Evolutionary conservation across 2,888 invertebrate genomes (phyloP).

Genomic region (Sceliomorpha sp.): DNA sequence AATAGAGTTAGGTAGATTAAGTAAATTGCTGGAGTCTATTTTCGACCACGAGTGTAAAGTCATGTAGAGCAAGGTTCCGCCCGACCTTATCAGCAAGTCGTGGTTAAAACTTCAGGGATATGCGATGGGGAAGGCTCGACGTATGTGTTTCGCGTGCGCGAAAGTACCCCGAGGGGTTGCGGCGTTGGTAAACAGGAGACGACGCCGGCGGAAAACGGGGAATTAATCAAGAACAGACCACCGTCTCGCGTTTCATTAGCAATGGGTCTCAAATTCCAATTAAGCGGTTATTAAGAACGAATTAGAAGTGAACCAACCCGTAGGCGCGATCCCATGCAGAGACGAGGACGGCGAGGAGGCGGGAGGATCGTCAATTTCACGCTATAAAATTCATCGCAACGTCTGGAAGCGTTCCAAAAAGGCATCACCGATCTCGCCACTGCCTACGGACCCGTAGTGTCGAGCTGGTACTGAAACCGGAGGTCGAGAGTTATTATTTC

Average conservation of each 20-base stretch:
- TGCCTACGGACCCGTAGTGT: constrained; percentile 5
- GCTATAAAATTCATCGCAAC: constrained; percentile 44
- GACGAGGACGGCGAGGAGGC: too few species aligned
- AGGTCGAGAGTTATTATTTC: constrained; percentile 44
- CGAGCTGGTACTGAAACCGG: constrained; percentile 8
- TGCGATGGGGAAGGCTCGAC: constrained; percentile 1
- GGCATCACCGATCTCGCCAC: constrained; percentile 6
- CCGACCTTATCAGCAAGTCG: constrained; percentile 36
- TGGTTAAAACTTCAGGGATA: constrained; percentile 7
- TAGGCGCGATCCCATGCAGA: constrained; percentile 31
- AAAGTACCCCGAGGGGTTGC: constrained; percentile 37
- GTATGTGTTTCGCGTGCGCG: constrained; percentile 36
- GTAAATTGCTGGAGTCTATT: constrained; percentile 23
- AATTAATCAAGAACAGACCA: constrained; percentile 41
- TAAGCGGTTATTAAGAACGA: constrained; percentile 66
- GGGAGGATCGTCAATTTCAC: constrained; percentile 14
- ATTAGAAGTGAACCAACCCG: constrained; percentile 56
- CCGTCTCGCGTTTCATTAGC: constrained; percentile 56
- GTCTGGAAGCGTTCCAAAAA: constrained; percentile 55
- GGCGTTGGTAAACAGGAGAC: constrained; percentile 10
- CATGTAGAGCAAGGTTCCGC: constrained; percentile 45
- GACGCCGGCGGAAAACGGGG: constrained; percentile 15
- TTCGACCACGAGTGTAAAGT: constrained; percentile 29
- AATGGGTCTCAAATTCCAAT: constrained; percentile 65
- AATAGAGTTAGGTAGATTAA: constrained; percentile 22